These are phyloP conservation scores for Pitangus sulphuratus DNA, from an alignment of 2,797 vertebrate genomes.

Conservation along the genomic window DNA sequence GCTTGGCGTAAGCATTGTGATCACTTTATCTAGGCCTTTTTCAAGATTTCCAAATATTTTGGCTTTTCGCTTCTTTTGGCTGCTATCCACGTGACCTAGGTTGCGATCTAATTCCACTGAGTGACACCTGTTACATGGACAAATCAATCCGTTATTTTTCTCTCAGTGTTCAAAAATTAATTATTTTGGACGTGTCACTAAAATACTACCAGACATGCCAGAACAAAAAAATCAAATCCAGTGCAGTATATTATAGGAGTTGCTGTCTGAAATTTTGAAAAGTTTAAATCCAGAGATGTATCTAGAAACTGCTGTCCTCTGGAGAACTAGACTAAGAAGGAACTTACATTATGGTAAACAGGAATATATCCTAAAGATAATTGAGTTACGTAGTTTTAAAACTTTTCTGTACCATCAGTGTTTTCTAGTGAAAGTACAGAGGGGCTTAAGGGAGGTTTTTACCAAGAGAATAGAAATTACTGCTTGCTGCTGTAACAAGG, in stretches of 20 bases:
- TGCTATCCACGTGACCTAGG: conserved; percentile 78
- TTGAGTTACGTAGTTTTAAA: background rate
- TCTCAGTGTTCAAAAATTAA: background rate
- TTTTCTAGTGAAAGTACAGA: background rate
- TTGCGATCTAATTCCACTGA: conserved; percentile 85
- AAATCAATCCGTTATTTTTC: background rate
- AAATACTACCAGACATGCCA: background rate
- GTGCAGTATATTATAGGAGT: background rate
- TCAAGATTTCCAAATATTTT: conserved; percentile 93
- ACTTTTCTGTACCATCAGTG: background rate
- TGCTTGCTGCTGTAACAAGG: background rate
- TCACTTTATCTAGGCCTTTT: conserved; percentile 93
- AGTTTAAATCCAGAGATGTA: background rate
- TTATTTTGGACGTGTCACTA: background rate
- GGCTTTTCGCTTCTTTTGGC: conserved; percentile 86
- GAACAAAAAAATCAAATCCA: background rate
- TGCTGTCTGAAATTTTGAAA: background rate
- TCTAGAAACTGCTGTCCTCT: background rate
- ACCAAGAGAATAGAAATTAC: background rate
- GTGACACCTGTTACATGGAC: conserved; percentile 78
- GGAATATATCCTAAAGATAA: background rate
- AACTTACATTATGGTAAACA: background rate
- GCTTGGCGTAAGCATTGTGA: conserved; percentile 91
- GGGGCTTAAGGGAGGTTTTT: background rate
- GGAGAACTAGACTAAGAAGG: background rate